Evolutionary conservation across 2,888 invertebrate genomes (phyloP).

Genomic region (Clepsis dumicolana): DNA sequence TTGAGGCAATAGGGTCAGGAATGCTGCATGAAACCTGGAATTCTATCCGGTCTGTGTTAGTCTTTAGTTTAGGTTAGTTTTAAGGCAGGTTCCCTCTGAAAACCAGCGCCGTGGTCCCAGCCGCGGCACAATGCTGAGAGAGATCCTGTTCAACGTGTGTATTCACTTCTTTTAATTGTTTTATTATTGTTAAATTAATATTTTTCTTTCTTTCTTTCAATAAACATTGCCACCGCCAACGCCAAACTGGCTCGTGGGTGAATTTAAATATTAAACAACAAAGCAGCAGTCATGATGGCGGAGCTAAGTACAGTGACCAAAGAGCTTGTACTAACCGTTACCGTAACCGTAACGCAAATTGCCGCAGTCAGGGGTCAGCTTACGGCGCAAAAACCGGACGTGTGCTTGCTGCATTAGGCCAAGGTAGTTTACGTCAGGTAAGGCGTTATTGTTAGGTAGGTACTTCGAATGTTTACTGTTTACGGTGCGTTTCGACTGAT

Average conservation of each 20-base stretch:
- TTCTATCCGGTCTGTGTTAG: too few species aligned
- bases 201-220: neutral
- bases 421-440: neutral
- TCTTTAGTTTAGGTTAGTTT: too few species aligned
- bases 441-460: neutral
- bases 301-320: conserved; percentile 6
- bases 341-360: neutral
- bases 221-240: neutral
- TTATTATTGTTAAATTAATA: too few species aligned
- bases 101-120: too few species aligned
- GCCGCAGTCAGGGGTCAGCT: neutral
- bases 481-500: neutral
- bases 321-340: neutral
- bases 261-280: conserved; percentile 4
- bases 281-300: neutral
- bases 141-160: too few species aligned
- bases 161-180: too few species aligned
- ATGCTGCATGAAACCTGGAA: too few species aligned
- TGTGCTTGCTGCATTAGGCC: conserved; percentile 2
- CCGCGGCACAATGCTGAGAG: too few species aligned
- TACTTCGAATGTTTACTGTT: neutral
- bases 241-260: neutral
- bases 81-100: too few species aligned
- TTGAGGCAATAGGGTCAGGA: too few species aligned
- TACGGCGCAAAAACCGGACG: conserved; percentile 2